Conservation (phyloP, 2,113 vertebrate genomes). For the Zosterops lateralis region DNA sequence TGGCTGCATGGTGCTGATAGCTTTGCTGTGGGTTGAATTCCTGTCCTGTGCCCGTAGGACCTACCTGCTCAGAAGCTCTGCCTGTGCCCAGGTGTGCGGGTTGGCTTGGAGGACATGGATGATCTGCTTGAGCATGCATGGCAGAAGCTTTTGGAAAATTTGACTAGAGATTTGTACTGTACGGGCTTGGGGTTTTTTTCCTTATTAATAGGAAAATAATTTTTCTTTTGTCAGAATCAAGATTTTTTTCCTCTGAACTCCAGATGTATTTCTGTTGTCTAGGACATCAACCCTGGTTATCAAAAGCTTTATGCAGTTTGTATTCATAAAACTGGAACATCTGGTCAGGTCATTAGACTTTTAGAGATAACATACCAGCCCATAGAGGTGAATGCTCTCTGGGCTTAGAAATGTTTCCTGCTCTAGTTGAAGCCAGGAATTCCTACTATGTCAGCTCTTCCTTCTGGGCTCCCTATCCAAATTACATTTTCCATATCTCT, state of each 20-base stretch:
- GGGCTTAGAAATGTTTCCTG: neutral
- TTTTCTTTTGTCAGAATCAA: neutral
- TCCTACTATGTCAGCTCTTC: neutral
- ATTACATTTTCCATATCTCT: neutral
- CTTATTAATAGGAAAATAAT: neutral
- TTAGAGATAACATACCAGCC: neutral
- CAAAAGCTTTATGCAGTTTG: neutral
- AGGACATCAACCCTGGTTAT: neutral
- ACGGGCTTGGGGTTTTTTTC: neutral
- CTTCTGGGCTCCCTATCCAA: neutral
- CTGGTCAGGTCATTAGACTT: neutral
- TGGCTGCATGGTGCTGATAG: conserved; percentile 16
- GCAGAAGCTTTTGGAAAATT: conserved; percentile 43
- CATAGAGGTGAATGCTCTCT: neutral
- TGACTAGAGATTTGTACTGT: neutral
- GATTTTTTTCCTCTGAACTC: neutral
- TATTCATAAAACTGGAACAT: neutral
- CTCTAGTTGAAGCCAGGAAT: neutral
- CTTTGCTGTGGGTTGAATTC: conserved; percentile 23
- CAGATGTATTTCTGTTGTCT: neutral
- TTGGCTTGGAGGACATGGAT: conserved; percentile 7
- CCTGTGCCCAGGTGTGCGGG: neutral
- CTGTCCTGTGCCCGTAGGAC: neutral
- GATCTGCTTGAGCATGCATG: conserved; percentile 44
- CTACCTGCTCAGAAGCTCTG: conserved; percentile 19